These are phyloP conservation scores for Bombycilla garrulus DNA, from an alignment of 2,113 vertebrate species.

Conservation along the genomic window DNA sequence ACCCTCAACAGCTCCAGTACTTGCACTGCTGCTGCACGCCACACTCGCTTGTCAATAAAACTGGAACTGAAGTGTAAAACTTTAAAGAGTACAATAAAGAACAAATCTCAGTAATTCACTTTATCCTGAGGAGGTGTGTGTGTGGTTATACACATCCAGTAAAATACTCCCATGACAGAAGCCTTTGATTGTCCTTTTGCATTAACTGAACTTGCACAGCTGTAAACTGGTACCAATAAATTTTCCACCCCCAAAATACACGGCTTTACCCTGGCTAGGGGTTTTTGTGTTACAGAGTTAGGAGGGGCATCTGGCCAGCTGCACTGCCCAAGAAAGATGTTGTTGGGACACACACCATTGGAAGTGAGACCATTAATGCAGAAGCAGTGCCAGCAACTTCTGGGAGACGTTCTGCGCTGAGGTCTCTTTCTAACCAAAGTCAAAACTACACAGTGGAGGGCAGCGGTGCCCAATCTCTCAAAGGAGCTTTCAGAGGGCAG, in stretches of 20 bases:
- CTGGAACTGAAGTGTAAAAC: neutral
- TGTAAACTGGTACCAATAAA: neutral
- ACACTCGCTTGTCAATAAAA: neutral
- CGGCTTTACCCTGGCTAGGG: rapidly evolving
- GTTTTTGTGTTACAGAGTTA: neutral
- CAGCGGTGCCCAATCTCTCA: neutral
- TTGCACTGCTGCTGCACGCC: neutral
- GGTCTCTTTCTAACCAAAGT: neutral
- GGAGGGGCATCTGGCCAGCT: neutral
- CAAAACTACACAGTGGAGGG: neutral
- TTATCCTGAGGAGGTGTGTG: neutral
- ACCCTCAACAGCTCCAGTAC: neutral
- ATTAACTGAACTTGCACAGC: neutral
- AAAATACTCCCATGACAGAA: neutral
- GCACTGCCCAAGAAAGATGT: neutral
- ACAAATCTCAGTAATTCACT: neutral
- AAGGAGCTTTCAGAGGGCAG: neutral
- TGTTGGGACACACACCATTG: neutral
- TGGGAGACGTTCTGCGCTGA: neutral
- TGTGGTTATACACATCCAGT: neutral
- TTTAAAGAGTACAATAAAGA: neutral
- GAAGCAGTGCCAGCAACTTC: neutral
- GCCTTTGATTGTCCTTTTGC: neutral
- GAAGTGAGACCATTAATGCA: neutral
- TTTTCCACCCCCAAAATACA: neutral